Conservation (phyloP, 2,113 vertebrate species). For the Nanorana parkeri region DNA sequence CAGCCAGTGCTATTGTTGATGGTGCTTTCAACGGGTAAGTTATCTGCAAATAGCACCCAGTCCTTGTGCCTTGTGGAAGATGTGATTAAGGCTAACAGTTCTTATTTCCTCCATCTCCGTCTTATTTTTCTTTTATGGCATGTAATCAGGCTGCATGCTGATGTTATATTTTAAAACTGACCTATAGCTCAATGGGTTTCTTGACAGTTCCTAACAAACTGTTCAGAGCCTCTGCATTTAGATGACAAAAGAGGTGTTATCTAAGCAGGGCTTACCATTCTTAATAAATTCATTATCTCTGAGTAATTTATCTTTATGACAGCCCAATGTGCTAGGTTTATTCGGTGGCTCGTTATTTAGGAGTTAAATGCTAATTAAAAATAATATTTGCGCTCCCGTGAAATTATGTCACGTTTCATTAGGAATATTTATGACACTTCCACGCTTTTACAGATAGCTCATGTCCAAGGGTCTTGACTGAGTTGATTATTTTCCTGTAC, state of each 20-base stretch:
- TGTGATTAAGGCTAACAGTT: conserved; percentile 36
- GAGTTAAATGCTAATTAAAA: conserved; percentile 41
- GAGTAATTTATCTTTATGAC: conserved; percentile 26
- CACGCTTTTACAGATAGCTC: conserved; percentile 16
- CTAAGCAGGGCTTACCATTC: neutral
- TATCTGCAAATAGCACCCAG: conserved; percentile 53
- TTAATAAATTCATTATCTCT: conserved; percentile 28
- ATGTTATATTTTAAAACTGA: conserved; percentile 45
- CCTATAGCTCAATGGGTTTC: conserved; percentile 47
- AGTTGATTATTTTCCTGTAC: conserved; percentile 1
- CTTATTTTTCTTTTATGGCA: conserved; percentile 51
- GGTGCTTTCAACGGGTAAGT: conserved; percentile 38
- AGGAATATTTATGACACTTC: conserved; percentile 23
- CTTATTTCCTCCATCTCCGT: conserved; percentile 11
- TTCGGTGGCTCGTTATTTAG: neutral
- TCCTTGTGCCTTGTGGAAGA: conserved; percentile 13
- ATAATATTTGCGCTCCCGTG: conserved; percentile 14
- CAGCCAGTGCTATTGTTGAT: conserved; percentile 46
- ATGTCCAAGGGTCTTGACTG: conserved; percentile 4
- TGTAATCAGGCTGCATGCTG: conserved; percentile 24
- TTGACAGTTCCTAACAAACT: conserved; percentile 31
- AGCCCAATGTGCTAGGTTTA: neutral
- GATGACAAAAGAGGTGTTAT: conserved; percentile 15
- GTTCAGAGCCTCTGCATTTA: neutral
- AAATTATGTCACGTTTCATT: conserved; percentile 20